Conservation (phyloP, 2,888 invertebrate species). For the Quadriops clusia region DNA sequence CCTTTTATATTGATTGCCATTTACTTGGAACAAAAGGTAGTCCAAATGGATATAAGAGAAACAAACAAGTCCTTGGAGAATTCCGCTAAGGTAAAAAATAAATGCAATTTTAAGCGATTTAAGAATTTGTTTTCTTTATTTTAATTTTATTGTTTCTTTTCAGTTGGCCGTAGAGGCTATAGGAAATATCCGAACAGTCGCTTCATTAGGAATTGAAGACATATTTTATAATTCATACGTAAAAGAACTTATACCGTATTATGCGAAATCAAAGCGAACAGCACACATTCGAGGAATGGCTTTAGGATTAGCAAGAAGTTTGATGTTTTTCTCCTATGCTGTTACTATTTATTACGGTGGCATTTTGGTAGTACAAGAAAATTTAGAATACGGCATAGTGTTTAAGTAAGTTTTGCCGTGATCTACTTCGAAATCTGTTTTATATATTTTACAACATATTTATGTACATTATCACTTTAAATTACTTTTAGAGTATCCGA, state of each 20-base stretch:
- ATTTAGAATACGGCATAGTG: constrained; percentile 45
- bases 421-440: neutral
- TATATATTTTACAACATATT: neutral
- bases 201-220: constrained; percentile 52
- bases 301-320: constrained; percentile 52
- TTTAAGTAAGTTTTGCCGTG: constrained; percentile 50
- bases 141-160: constrained; percentile 30
- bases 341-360: constrained; percentile 56
- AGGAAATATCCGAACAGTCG: constrained; percentile 59
- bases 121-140: no score
- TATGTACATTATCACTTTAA: neutral
- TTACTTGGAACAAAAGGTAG: constrained; percentile 16
- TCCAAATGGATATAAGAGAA: constrained; percentile 6
- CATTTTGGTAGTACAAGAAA: constrained; percentile 48
- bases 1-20: constrained; percentile 17
- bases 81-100: constrained; percentile 11
- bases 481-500: constrained; percentile 67
- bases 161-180: constrained; percentile 60
- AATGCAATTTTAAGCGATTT: no score
- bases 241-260: constrained; percentile 43
- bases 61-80: constrained; percentile 10
- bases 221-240: constrained; percentile 50
- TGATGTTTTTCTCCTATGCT: constrained; percentile 43
- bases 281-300: constrained; percentile 53
- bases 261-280: constrained; percentile 41